A percentile compares a stretch with the other conserved stretches of the same genome.
These are phyloP conservation scores for Phrynosoma blainvillii DNA, from an alignment of 2,113 vertebrate genomes.

Conservation along the genomic window DNA sequence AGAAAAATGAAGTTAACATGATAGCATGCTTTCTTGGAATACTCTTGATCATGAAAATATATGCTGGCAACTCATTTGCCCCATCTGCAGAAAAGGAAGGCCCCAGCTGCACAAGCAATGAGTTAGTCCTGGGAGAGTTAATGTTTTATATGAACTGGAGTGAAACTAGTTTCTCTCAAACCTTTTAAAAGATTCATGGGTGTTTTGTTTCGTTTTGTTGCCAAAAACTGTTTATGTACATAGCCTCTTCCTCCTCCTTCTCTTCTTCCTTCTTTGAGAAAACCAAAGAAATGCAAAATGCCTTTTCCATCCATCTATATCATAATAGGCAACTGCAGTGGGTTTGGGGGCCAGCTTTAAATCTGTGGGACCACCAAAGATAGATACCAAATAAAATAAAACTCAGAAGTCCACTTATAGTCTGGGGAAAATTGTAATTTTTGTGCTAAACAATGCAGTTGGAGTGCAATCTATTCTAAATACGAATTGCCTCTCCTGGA, in stretches of 20 bases:
- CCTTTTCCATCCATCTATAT: not conserved
- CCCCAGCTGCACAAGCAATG: conserved; percentile 50
- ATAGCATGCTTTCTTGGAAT: conserved; percentile 25
- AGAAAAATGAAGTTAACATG: conserved; percentile 28
- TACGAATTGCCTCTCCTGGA: too few species aligned
- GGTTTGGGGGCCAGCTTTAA: too few species aligned
- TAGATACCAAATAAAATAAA: too few species aligned
- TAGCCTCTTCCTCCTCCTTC: not conserved
- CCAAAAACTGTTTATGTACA: not conserved
- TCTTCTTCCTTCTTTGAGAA: not conserved
- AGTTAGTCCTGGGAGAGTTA: conserved; percentile 37
- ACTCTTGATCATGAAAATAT: conserved; percentile 27
- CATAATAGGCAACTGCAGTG: not conserved
- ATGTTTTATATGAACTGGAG: conserved; percentile 28
- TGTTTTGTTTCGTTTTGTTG: not conserved
- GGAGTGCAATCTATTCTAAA: too few species aligned
- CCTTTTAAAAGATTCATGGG: conserved; percentile 27
- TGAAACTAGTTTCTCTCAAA: conserved; percentile 32
- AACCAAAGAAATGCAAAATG: not conserved
- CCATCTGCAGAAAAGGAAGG: conserved; percentile 33
- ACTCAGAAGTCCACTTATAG: too few species aligned
- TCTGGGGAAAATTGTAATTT: too few species aligned
- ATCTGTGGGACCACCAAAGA: too few species aligned
- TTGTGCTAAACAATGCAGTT: too few species aligned
- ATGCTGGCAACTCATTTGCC: conserved; percentile 14